Conservation (phyloP, 1,140 invertebrate genomes). For the Drosophila ogumai region DNA sequence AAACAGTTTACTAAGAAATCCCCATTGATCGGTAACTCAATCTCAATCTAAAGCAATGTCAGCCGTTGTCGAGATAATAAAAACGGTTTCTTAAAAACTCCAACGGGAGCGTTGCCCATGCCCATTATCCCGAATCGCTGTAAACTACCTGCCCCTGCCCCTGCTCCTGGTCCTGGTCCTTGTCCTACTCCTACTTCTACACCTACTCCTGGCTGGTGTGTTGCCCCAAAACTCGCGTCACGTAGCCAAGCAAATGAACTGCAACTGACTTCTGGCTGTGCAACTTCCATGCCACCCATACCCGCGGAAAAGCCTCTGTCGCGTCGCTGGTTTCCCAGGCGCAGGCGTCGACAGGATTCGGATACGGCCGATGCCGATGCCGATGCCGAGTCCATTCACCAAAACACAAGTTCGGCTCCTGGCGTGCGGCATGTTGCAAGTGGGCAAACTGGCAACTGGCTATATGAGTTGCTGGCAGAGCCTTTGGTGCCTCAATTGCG, state of each 20-base stretch:
- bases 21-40: constrained; percentile 16
- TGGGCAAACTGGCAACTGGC: constrained; percentile 17
- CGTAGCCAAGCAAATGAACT: constrained; percentile 60
- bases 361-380: background rate
- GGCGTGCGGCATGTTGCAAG: constrained; percentile 37
- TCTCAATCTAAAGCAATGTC: background rate
- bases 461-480: constrained; percentile 49
- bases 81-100: constrained; percentile 11
- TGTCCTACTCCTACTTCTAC: background rate
- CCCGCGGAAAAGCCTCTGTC: constrained; percentile 3
- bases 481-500: constrained; percentile 60
- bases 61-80: constrained; percentile 6
- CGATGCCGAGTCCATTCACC: constrained; percentile 55
- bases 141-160: background rate
- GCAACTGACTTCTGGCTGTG: constrained; percentile 52
- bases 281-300: background rate
- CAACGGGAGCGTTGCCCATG: constrained; percentile 9
- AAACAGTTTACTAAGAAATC: background rate
- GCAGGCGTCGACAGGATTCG: constrained; percentile 37
- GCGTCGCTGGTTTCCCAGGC: constrained; percentile 9
- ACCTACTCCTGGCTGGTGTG: background rate
- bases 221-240: constrained; percentile 38
- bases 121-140: constrained; percentile 12
- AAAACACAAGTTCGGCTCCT: constrained; percentile 46
- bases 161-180: background rate